Evolutionary conservation across 2,113 vertebrate species (phyloP).

Genomic region (Stigmatopora nigra): DNA sequence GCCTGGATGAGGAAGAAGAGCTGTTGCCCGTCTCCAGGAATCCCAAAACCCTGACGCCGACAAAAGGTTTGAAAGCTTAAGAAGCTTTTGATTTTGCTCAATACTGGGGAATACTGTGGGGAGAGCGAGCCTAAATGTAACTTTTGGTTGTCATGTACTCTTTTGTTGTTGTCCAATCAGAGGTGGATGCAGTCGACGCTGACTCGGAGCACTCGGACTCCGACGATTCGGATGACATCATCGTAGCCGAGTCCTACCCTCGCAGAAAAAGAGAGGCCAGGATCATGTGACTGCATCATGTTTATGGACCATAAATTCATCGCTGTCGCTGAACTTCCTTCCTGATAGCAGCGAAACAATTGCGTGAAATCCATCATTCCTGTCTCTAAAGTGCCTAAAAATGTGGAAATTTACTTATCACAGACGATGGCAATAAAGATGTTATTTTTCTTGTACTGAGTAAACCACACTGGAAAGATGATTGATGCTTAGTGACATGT

Average conservation of each 20-base stretch:
- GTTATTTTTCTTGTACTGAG: background rate
- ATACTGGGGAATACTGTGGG: no score
- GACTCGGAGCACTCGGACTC: slow-evolving; percentile 75
- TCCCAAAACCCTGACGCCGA: slow-evolving; percentile 4
- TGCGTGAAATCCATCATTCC: background rate
- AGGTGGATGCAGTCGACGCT: background rate
- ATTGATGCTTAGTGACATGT: background rate
- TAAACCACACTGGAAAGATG: background rate
- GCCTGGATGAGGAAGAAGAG: slow-evolving; percentile 9
- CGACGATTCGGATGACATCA: slow-evolving; percentile 80
- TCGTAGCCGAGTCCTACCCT: slow-evolving; percentile 66
- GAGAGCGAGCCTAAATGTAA: background rate
- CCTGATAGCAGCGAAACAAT: background rate
- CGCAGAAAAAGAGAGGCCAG: slow-evolving; percentile 59
- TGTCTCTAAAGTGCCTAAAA: background rate
- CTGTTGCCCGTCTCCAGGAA: slow-evolving; percentile 2
- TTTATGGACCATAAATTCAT: background rate
- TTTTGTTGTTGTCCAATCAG: slow-evolving; percentile 41
- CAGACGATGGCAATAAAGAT: background rate
- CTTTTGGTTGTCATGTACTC: background rate
- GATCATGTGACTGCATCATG: slow-evolving; percentile 29
- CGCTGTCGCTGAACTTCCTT: background rate
- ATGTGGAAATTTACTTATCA: background rate
- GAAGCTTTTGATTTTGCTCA: background rate
- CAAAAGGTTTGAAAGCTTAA: slow-evolving; percentile 25